phyloP scores from a whole-genome alignment of 2,888 invertebrate species.

The Ommatoiulus sabulosus region DNA sequence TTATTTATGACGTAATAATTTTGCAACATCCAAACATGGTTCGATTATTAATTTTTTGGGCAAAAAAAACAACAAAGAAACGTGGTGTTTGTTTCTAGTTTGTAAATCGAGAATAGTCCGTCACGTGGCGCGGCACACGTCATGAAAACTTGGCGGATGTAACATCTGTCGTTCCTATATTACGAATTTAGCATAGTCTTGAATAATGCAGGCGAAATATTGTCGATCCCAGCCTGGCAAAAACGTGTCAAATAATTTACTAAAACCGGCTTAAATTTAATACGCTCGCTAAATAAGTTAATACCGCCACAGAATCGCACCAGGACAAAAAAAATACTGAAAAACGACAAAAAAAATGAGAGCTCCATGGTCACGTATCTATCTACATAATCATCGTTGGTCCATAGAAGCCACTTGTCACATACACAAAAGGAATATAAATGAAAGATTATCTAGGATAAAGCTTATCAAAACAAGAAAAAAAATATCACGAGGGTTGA shows the following conservation, averaged over 20 bases:
- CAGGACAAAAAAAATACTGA: background rate
- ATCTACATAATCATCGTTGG: background rate
- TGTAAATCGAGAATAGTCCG: no score
- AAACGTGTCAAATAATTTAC: slow-evolving; percentile 38
- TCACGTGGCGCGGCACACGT: background rate
- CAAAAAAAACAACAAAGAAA: no score
- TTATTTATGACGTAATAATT: no score
- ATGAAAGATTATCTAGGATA: background rate
- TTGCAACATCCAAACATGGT: no score
- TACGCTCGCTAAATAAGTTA: slow-evolving; percentile 18
- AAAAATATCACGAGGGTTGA: background rate
- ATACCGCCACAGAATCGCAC: background rate
- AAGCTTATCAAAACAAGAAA: background rate
- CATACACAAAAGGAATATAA: slow-evolving; percentile 7
- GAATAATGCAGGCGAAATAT: slow-evolving; percentile 27
- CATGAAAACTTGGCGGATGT: slow-evolving; percentile 16
- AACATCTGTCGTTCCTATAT: background rate
- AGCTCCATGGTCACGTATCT: background rate
- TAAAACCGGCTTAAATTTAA: slow-evolving; percentile 47
- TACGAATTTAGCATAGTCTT: background rate
- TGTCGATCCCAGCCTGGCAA: background rate
- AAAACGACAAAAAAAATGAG: background rate
- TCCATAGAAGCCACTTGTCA: background rate
- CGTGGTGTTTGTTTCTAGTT: no score
- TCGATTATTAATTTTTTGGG: no score